Evolutionary conservation across 2,113 vertebrate species (phyloP), one percentile per base, ranked within the genome.

Genomic region (Pimephales promelas): DNA sequence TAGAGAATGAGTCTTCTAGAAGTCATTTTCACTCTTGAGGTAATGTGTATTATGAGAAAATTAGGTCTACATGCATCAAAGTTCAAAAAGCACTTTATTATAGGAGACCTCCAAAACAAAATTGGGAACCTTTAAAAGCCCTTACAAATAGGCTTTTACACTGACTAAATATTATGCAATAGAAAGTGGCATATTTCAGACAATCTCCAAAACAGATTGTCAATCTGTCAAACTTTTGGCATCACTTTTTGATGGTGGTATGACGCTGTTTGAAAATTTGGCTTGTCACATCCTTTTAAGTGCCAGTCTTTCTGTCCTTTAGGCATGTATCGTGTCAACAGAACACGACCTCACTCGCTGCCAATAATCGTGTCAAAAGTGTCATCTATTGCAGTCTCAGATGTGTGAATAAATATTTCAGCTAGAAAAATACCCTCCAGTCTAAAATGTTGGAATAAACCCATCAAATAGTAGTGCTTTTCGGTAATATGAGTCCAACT

Each of bases 401-500:
- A 57, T 77, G 57, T 13, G 40, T 59, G 31, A 52, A 59, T 5
- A 11, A 11, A 61, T 78, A 56, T 76, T 5, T 61, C 6, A 43
- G 36, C 56, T 43, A 24, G 28, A 76, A 57, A 54, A 76, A 78
- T 78, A n/a, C 56, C 76, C 56, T 78, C 56, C 56, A 20, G 54
- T 78, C 56, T 61, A 24, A 26, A 28, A 45, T 61, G 56, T 62
- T 61, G 14, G n/a, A 61, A 45, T 45, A 61, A 78, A 61, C 8
- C 14, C 24, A 5, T 18, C 43, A 54, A 78, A 61, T 22, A 24
- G 24, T 43, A 1, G 28, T 57, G 8, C 7, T 9, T 59, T 59
- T n/a, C 40, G 5, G 52, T 40, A n/a, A 59, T 24, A 2, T 0
- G 13, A 78, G 14, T 61, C n/a, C 36, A 61, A 61, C 56, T 26